These are phyloP conservation scores for Syrrhaptes paradoxus DNA, from an alignment of 2,113 vertebrate species.

Conservation along the genomic window DNA sequence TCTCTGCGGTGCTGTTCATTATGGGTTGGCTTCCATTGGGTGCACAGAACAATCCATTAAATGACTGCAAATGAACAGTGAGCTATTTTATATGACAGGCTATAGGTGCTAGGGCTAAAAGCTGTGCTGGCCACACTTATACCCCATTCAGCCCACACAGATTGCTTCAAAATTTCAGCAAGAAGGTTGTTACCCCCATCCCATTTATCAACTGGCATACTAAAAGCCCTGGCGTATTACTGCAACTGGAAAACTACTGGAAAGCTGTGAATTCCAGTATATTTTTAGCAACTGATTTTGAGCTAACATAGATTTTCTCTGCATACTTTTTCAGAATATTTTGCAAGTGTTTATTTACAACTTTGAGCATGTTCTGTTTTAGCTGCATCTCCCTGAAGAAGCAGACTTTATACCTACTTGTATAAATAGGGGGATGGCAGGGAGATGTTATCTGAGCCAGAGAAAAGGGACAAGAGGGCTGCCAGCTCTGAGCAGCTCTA, in stretches of 20 bases:
- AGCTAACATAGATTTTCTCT: not conserved
- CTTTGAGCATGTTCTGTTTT: not conserved
- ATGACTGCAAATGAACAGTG: not conserved
- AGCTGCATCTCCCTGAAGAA: not conserved
- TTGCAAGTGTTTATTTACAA: not conserved
- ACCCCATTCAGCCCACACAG: not conserved
- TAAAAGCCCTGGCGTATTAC: not conserved
- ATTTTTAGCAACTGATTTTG: not conserved
- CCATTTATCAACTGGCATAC: not conserved
- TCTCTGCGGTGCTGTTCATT: constrained; percentile 21
- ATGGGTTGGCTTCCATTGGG: not conserved
- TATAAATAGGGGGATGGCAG: not conserved
- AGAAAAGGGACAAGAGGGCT: not conserved
- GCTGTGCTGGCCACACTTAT: not conserved
- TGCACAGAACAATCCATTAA: not conserved
- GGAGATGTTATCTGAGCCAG: not conserved
- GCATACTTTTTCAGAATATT: not conserved
- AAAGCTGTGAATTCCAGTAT: not conserved
- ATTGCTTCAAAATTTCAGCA: not conserved
- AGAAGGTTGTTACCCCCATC: not conserved
- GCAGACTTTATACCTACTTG: not conserved
- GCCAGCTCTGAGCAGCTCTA: not conserved
- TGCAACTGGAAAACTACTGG: not conserved
- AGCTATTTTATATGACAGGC: not conserved
- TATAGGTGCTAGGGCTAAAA: not conserved